Evolutionary conservation across 2,888 invertebrate genomes (phyloP).

Genomic region (Zhengitettix transpicula): DNA sequence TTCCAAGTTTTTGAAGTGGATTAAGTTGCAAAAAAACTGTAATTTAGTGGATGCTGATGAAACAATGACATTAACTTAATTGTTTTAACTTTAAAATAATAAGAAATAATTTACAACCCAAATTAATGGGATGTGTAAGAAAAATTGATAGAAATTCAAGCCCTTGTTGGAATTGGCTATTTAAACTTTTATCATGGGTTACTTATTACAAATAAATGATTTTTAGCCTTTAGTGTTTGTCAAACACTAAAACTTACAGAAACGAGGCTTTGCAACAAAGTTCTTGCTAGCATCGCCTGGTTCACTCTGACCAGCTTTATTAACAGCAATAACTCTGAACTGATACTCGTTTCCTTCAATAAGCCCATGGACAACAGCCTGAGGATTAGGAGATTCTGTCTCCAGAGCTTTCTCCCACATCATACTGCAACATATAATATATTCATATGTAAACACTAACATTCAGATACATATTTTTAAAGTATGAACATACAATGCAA

Average conservation of each 20-base stretch:
- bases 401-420: slow-evolving; percentile 87
- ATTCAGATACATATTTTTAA: too few species aligned
- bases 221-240: neutral
- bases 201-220: too few species aligned
- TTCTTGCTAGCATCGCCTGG: slow-evolving; percentile 77
- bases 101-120: too few species aligned
- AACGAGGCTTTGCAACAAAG: slow-evolving; percentile 72
- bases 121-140: neutral
- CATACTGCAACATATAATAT: slow-evolving; percentile 34
- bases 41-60: too few species aligned
- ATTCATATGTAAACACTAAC: too few species aligned
- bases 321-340: slow-evolving; percentile 88
- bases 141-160: neutral
- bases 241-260: slow-evolving; percentile 32
- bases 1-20: too few species aligned
- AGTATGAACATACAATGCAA: too few species aligned
- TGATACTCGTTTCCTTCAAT: slow-evolving; percentile 94
- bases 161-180: neutral
- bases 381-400: slow-evolving; percentile 53
- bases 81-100: too few species aligned
- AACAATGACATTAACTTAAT: too few species aligned
- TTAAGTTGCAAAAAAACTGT: too few species aligned
- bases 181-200: too few species aligned
- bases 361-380: slow-evolving; percentile 72
- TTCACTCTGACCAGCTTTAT: slow-evolving; percentile 87